Conservation (phyloP, 1,140 invertebrate species). For the Mactra quadrangularis region DNA sequence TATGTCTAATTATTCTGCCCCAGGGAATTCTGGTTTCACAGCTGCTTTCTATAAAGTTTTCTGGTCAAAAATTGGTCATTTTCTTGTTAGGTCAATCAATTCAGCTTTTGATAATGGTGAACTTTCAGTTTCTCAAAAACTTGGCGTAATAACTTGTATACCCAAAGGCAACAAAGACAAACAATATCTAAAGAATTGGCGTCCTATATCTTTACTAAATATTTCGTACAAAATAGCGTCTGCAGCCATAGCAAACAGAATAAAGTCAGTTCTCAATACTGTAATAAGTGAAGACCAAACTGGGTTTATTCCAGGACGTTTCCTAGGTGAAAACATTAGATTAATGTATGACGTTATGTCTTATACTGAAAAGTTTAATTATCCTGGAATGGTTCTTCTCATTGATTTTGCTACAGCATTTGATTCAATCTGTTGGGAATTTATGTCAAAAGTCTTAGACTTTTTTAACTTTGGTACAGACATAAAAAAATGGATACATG, state of each 20-base stretch:
- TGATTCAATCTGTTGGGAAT: background rate
- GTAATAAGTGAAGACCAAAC: conserved; percentile 39
- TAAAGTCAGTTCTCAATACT: conserved; percentile 13
- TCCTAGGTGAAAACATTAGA: conserved; percentile 5
- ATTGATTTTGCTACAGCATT: conserved; percentile 10
- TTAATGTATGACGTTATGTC: conserved; percentile 9
- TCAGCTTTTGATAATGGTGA: background rate
- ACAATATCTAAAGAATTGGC: conserved; percentile 35
- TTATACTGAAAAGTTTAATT: conserved; percentile 29
- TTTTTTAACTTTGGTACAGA: conserved; percentile 38
- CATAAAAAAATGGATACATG: background rate
- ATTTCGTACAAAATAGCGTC: conserved; percentile 31
- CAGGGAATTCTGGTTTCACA: conserved; percentile 27
- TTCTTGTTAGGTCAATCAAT: conserved; percentile 17
- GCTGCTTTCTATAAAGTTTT: background rate
- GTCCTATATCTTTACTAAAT: conserved; percentile 26
- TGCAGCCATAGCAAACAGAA: conserved; percentile 15
- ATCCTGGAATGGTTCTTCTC: background rate
- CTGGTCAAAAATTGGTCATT: background rate
- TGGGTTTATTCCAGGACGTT: conserved; percentile 22
- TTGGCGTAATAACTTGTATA: conserved; percentile 17
- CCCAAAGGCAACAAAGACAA: conserved; percentile 52
- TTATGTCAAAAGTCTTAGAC: conserved; percentile 23
- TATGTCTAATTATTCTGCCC: conserved; percentile 12
- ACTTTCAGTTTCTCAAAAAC: conserved; percentile 21